Base-by-base conservation (phyloP, 1,140 invertebrate genomes). In the Mercenaria mercenaria region DNA sequence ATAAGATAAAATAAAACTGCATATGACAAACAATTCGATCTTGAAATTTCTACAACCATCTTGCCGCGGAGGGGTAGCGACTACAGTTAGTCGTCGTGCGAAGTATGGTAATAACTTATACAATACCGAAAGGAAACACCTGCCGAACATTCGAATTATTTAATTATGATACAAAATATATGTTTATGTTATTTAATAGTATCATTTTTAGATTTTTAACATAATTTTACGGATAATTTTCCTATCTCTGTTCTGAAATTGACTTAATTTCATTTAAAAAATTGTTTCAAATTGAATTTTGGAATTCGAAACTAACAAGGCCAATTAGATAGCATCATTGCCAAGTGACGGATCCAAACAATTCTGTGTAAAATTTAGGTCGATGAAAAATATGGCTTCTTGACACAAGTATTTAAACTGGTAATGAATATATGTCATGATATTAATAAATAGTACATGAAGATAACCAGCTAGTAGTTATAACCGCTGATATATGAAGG, bases 311-410 rank as follows among this genome's bases (percentile, higher is more conserved):
- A 34, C 43, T 79, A 79, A 41, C 1, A 6, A 10, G 50, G 26
- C n/a, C 52, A 76, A 59, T 52, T 39, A 56, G 69, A 59, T 69
- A 34, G 67, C 43, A 86, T 56, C 52, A 86, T 86, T 86, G 72
- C 83, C 67, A 76, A 86, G 83, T 72, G 50, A 86, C 83, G 67
- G 72, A 86, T 76, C 83, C 83, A 86, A 86, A 86, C 69, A 72
- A 74, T 72, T 76, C 11, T 76, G 26, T 50, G 32, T 37, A 20
- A 23, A 76, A 69, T 72, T 39, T 43, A 85, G 43, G 76, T 79
- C 76, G 47, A 37, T 79, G 10, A 26, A 74, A 52, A 79, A 52
- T 77, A 79, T 79, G 76, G 37, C 43, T 37, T 79, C 76, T 79
- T 79, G 50, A 79, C 76, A 50, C 34, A 13, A 2, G 11, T 10